Evolutionary conservation across 2,888 invertebrate genomes (phyloP).

Genomic region (Gari tellinella): DNA sequence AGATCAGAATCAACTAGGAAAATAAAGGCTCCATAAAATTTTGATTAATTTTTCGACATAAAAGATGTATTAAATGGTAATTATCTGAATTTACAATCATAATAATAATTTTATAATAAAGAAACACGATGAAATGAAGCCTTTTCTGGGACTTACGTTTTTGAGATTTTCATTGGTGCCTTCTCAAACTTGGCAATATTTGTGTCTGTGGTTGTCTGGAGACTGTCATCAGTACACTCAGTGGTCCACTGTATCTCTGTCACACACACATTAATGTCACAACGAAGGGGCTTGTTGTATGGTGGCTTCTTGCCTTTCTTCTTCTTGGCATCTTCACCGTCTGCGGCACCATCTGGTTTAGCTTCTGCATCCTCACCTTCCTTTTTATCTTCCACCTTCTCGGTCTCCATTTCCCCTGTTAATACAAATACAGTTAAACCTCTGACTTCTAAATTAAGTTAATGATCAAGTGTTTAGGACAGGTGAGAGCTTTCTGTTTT

Average conservation of each 20-base stretch:
- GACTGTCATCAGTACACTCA: slow-evolving; percentile 34
- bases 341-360: background rate
- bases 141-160: slow-evolving; percentile 17
- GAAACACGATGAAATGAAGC: too few relatives aligned
- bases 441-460: too few relatives aligned
- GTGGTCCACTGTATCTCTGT: slow-evolving; percentile 51
- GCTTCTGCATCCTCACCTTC: background rate
- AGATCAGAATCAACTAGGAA: too few relatives aligned
- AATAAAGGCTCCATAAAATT: too few relatives aligned
- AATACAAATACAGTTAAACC: too few relatives aligned
- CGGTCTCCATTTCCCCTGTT: slow-evolving; percentile 16
- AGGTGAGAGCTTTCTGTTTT: too few relatives aligned
- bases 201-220: slow-evolving; percentile 15
- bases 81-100: too few relatives aligned
- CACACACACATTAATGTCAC: slow-evolving; percentile 33
- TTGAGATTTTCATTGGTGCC: slow-evolving; percentile 35
- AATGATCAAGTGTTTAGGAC: too few relatives aligned
- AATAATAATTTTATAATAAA: too few relatives aligned
- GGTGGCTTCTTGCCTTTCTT: slow-evolving; percentile 22
- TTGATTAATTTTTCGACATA: too few relatives aligned
- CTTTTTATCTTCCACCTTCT: slow-evolving; percentile 13
- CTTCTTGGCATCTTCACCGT: slow-evolving; percentile 12
- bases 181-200: slow-evolving; percentile 20
- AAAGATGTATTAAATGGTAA: too few relatives aligned
- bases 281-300: slow-evolving; percentile 39